Percentiles rank a stretch among this genome's conserved stretches.
These are phyloP conservation scores for Leptarthrus brevirostris DNA, from an alignment of 2,888 invertebrate genomes.

Conservation along the genomic window DNA sequence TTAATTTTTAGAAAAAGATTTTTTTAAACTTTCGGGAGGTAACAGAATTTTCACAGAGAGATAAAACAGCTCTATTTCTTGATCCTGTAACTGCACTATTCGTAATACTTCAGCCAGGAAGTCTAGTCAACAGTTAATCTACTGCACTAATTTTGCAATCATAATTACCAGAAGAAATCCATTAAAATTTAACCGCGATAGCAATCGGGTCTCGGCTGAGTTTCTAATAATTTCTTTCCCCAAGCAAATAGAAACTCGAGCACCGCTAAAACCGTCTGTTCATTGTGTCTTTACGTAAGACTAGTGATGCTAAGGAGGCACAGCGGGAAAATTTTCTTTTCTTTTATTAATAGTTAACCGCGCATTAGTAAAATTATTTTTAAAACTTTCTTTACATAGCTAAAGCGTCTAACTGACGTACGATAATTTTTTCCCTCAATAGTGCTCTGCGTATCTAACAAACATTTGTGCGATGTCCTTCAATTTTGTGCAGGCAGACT, in stretches of 20 bases:
- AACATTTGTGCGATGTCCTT: background rate
- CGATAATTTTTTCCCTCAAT: background rate
- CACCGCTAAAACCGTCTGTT: too few relatives aligned
- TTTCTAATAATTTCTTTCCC: too few relatives aligned
- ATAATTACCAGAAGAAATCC: background rate
- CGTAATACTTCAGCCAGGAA: background rate
- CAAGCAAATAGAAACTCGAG: too few relatives aligned
- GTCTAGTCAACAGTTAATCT: background rate
- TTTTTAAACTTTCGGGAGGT: too few relatives aligned
- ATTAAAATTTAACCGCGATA: background rate
- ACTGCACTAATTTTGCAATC: too few relatives aligned
- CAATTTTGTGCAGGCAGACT: background rate
- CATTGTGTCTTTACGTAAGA: conserved; percentile 24
- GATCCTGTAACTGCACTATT: too few relatives aligned
- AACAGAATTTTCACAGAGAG: too few relatives aligned
- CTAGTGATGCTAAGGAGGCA: background rate
- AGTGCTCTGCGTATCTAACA: too few relatives aligned
- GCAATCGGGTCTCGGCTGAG: too few relatives aligned
- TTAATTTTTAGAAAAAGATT: too few relatives aligned
- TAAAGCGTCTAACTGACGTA: conserved; percentile 7
- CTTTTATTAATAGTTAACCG: conserved; percentile 26
- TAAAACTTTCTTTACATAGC: conserved; percentile 24
- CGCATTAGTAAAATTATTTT: conserved; percentile 28
- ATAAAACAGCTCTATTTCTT: too few relatives aligned
- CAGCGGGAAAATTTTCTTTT: background rate